Base-by-base conservation (phyloP, 2,113 vertebrate species). In the Aix galericulata region DNA sequence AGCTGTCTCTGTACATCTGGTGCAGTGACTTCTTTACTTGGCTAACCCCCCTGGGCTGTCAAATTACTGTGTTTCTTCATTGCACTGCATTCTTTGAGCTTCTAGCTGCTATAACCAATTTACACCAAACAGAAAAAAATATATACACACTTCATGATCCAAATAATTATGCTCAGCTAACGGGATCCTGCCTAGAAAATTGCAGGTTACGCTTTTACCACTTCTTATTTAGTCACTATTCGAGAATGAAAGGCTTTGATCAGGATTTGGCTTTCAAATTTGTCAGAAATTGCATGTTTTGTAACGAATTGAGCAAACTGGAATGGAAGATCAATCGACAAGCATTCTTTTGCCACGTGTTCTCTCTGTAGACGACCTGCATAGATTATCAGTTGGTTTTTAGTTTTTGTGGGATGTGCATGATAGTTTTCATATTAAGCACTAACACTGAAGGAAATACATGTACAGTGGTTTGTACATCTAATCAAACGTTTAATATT, bases 291-390 rank as follows among this genome's bases (percentile, higher is more conserved):
- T 6, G 5, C 13, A 3, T 46, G 9, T 50, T 94, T 66, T 79
- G 40, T 71, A 17, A 72, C n/a, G 7, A 40, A 18, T 50, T 1
- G 1, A 71, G 26, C 38, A 46, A 5, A 26, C 4, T 80, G 64
- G 25, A 31, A 60, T n/a, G 40, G 66, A 71, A 46, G 46, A 64
- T 5, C 12, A 29, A 16, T 38, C 31, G 15, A 16, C 72, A 31
- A 86, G 94, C 96, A 92, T 97, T 97, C 92, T 96, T 92, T 96
- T 93, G 96, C 93, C 96, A 94, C 81, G 0, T 46, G 1, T 9
- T 89, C 72, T 75, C 31, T 69, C 40, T 64, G 60, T 27, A 23
- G 52, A 56, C 50, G 42, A 36, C 58, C 26, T 68, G 34, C 67
- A 59, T 68, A 78, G 77, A 8, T 64, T 31, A 55, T n/a, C 40